These are phyloP conservation scores for Andrena marginata DNA, from an alignment of 2,888 invertebrate species.

Conservation along the genomic window DNA sequence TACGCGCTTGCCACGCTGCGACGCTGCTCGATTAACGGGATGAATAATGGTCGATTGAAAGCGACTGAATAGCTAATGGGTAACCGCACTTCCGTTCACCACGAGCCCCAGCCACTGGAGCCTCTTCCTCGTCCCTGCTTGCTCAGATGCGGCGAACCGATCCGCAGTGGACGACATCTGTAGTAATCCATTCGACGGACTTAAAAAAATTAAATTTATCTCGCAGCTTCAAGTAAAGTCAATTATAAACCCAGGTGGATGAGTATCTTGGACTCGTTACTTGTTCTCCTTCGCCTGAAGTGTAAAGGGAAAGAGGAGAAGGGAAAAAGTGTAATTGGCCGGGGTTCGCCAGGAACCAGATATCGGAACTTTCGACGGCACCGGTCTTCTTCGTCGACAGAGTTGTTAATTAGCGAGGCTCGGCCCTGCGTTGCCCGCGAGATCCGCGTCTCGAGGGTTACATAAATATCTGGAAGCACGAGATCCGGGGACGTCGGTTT, in stretches of 20 bases:
- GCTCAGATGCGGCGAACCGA: constrained; percentile 44
- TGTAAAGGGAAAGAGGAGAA: neutral
- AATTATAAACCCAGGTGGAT: neutral
- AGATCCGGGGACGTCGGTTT: constrained; percentile 13
- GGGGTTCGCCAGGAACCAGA: constrained; percentile 13
- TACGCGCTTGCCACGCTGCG: neutral
- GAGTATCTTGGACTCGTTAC: neutral
- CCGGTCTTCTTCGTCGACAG: constrained; percentile 13
- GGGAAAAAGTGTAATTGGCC: constrained; percentile 32
- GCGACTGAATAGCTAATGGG: constrained; percentile 45
- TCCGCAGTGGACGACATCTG: constrained; percentile 47
- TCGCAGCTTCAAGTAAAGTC: neutral
- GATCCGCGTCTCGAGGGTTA: constrained; percentile 45
- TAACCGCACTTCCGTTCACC: constrained; percentile 45
- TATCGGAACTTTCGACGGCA: constrained; percentile 28
- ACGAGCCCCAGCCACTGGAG: neutral
- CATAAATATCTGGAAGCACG: constrained; percentile 49
- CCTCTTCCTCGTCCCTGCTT: constrained; percentile 43
- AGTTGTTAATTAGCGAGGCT: constrained; percentile 47
- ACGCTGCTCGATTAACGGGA: constrained; percentile 53
- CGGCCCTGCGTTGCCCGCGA: constrained; percentile 13
- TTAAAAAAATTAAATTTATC: neutral
- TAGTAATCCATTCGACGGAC: constrained; percentile 13
- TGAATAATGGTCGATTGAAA: constrained; percentile 55
- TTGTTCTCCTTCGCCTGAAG: neutral